These are phyloP conservation scores for Boloria selene DNA, from an alignment of 2,888 invertebrate species.

Conservation along the genomic window DNA sequence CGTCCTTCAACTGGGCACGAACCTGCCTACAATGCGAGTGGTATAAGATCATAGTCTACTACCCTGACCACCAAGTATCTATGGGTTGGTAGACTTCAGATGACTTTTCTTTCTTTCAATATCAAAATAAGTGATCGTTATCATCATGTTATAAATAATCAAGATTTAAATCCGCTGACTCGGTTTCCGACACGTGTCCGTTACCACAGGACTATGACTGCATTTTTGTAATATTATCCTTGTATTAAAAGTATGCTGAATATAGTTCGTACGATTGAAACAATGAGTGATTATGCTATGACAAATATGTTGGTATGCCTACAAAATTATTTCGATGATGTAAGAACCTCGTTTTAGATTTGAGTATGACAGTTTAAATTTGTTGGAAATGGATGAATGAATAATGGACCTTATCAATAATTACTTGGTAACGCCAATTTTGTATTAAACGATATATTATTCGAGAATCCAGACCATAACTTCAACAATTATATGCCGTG, in stretches of 20 bases:
- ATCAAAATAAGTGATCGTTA: no score
- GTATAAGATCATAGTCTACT: no score
- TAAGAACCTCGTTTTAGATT: slow-evolving; percentile 13
- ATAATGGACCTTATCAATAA: slow-evolving; percentile 4
- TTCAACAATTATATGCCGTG: neutral
- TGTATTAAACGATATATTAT: neutral
- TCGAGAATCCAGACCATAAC: neutral
- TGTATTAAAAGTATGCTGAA: neutral
- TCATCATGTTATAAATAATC: no score
- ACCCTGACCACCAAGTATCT: no score
- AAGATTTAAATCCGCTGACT: no score
- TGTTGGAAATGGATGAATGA: neutral
- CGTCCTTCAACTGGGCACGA: no score
- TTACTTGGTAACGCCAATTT: neutral
- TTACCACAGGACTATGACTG: no score
- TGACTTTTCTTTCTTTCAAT: no score
- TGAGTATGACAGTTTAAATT: slow-evolving; percentile 9
- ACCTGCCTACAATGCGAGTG: no score
- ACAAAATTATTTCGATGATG: slow-evolving; percentile 13
- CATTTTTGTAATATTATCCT: neutral
- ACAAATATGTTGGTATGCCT: slow-evolving; percentile 16
- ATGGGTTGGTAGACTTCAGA: no score
- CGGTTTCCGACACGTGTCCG: no score
- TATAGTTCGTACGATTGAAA: neutral
- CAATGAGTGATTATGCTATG: slow-evolving; percentile 20